Conservation (phyloP, 2,113 vertebrate genomes). For the Parus major region DNA sequence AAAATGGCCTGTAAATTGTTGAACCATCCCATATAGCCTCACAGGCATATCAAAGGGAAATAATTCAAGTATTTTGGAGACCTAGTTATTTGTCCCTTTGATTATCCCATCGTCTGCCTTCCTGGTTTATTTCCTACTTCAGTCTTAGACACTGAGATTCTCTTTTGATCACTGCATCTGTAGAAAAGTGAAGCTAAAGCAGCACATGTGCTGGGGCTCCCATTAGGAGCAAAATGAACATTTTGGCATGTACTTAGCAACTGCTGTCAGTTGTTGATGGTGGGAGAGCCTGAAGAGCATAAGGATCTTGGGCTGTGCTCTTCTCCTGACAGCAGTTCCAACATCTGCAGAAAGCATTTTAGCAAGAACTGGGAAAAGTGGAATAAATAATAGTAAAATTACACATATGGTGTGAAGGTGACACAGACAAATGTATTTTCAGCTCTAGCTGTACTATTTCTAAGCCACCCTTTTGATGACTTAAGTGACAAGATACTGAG, state of each 20-base stretch:
- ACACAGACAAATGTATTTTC: not conserved
- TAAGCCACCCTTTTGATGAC: not conserved
- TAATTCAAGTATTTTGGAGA: not conserved
- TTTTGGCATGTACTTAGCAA: not conserved
- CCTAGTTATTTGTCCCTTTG: not conserved
- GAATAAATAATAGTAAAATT: conserved; percentile 4
- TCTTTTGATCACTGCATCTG: conserved; percentile 28
- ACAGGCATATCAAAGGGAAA: not conserved
- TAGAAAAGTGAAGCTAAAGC: not conserved
- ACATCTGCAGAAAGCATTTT: not conserved
- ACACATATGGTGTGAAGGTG: conserved; percentile 24
- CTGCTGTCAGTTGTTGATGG: not conserved
- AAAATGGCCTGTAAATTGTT: not conserved
- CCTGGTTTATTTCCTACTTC: not conserved
- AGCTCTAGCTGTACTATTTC: not conserved
- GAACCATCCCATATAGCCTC: not conserved
- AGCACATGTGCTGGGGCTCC: not conserved
- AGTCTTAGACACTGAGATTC: not conserved
- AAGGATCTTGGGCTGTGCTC: not conserved
- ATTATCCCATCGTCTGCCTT: not conserved
- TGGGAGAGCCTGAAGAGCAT: not conserved
- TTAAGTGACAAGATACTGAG: not conserved
- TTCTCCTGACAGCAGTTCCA: not conserved
- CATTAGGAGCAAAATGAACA: not conserved
- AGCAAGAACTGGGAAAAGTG: not conserved